A percentile compares a stretch with the other conserved stretches of the same genome.
phyloP scores from a whole-genome alignment of 2,888 invertebrate genomes.

The Drosophila stalkeri region DNA sequence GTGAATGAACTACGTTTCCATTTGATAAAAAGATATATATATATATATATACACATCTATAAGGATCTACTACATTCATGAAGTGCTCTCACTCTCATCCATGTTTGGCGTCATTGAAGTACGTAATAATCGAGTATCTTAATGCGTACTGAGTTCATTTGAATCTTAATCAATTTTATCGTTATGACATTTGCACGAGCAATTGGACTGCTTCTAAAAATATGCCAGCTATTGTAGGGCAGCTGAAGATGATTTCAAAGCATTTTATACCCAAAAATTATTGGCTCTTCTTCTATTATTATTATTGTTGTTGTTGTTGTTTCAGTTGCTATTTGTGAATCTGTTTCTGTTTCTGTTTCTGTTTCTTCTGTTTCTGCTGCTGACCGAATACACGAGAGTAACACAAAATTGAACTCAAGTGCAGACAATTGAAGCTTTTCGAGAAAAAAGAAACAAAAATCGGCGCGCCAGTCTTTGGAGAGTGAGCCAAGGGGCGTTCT shows the following conservation, averaged over 20 bases:
- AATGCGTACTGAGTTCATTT: slow-evolving; percentile 74
- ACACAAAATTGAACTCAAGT: slow-evolving; percentile 80
- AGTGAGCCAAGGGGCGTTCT: slow-evolving; percentile 28
- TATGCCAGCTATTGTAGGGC: slow-evolving; percentile 24
- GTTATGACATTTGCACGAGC: slow-evolving; percentile 70
- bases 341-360: slow-evolving; percentile 20
- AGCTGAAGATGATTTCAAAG: slow-evolving; percentile 56
- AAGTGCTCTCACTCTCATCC: too few relatives aligned
- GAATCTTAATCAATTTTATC: slow-evolving; percentile 78
- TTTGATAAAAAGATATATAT: neutral
- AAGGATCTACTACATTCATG: neutral
- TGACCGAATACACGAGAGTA: slow-evolving; percentile 34
- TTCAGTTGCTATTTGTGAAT: slow-evolving; percentile 27
- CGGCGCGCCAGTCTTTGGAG: slow-evolving; percentile 47
- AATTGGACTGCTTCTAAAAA: slow-evolving; percentile 29
- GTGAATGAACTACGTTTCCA: neutral
- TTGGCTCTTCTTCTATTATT: slow-evolving; percentile 32
- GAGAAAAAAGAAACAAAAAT: slow-evolving; percentile 26
- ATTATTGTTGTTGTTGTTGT: neutral
- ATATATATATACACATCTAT: neutral
- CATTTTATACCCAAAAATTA: slow-evolving; percentile 53
- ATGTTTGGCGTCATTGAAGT: slow-evolving; percentile 47
- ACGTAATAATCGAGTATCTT: slow-evolving; percentile 73
- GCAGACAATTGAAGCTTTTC: slow-evolving; percentile 77
- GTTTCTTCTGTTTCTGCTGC: slow-evolving; percentile 36